A percentile compares a stretch with the other conserved stretches of the same genome.
These are phyloP conservation scores for Leuciscus idus DNA, from an alignment of 2,113 vertebrate genomes.

Conservation along the genomic window DNA sequence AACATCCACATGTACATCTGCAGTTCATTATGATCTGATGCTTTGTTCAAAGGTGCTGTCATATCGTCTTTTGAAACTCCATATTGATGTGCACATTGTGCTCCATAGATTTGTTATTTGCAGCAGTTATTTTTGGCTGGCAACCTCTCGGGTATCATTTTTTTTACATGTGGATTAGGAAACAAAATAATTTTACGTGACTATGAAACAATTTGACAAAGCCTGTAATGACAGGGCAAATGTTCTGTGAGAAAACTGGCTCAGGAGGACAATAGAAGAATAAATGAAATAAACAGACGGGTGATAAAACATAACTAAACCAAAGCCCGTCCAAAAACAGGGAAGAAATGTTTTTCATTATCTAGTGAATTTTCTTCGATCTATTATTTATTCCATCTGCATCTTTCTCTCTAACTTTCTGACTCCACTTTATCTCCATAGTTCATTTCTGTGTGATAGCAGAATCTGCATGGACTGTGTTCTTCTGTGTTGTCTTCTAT, in stretches of 20 bases:
- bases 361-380: constrained; percentile 39
- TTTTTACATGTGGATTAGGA: constrained; percentile 60
- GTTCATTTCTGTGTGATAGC: constrained; percentile 5
- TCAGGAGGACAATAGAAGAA: constrained; percentile 53
- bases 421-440: not conserved
- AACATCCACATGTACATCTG: constrained; percentile 30
- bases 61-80: not conserved
- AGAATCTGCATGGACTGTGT: not conserved
- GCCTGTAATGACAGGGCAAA: constrained; percentile 40
- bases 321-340: constrained; percentile 39
- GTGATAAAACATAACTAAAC: constrained; percentile 37
- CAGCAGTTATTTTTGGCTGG: constrained; percentile 25
- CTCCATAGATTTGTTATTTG: constrained; percentile 26
- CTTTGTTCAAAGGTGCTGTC: constrained; percentile 42
- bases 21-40: constrained; percentile 17
- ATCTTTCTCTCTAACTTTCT: not conserved
- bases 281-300: constrained; percentile 15
- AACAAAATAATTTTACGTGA: constrained; percentile 58
- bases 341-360: constrained; percentile 50
- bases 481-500: constrained; percentile 12
- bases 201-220: constrained; percentile 56
- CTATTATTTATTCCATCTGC: constrained; percentile 44
- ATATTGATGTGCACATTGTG: constrained; percentile 28
- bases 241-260: constrained; percentile 55
- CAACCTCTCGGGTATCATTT: constrained; percentile 60